phyloP scores from a whole-genome alignment of 2,888 invertebrate species.

The Melitaea athalia region DNA sequence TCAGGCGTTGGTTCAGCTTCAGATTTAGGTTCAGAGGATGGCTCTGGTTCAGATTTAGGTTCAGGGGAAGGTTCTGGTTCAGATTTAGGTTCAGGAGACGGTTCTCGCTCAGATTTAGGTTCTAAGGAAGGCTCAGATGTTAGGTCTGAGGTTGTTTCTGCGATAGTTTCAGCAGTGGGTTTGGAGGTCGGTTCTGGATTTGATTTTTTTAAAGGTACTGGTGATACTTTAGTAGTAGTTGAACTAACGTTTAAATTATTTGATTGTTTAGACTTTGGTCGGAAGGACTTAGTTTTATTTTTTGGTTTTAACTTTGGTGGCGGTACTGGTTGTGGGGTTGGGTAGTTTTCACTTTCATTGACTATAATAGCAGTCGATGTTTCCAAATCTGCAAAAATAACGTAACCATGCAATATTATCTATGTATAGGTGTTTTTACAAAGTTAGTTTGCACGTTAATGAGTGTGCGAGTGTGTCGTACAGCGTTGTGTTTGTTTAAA shows the following conservation, averaged over 20 bases:
- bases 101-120: constrained; percentile 48
- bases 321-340: constrained; percentile 46
- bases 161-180: constrained; percentile 66
- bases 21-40: constrained; percentile 66
- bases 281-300: constrained; percentile 63
- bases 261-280: constrained; percentile 56
- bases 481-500: constrained; percentile 44
- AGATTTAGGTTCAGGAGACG: constrained; percentile 64
- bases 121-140: constrained; percentile 51
- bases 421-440: constrained; percentile 53
- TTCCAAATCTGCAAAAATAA: constrained; percentile 77
- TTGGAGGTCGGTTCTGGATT: constrained; percentile 58
- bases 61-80: constrained; percentile 71
- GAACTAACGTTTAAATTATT: constrained; percentile 60
- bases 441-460: constrained; percentile 45
- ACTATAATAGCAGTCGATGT: constrained; percentile 63
- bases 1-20: constrained; percentile 64
- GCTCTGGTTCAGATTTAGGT: constrained; percentile 69
- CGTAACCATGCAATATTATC: constrained; percentile 69
- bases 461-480: constrained; percentile 33
- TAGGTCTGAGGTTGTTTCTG: constrained; percentile 51
- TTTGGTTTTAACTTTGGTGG: constrained; percentile 64
- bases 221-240: constrained; percentile 56
- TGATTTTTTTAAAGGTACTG: constrained; percentile 69
- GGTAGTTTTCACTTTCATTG: constrained; percentile 45